Base-by-base conservation (phyloP, 2,797 vertebrate species). In the Anniella stebbinsi region DNA sequence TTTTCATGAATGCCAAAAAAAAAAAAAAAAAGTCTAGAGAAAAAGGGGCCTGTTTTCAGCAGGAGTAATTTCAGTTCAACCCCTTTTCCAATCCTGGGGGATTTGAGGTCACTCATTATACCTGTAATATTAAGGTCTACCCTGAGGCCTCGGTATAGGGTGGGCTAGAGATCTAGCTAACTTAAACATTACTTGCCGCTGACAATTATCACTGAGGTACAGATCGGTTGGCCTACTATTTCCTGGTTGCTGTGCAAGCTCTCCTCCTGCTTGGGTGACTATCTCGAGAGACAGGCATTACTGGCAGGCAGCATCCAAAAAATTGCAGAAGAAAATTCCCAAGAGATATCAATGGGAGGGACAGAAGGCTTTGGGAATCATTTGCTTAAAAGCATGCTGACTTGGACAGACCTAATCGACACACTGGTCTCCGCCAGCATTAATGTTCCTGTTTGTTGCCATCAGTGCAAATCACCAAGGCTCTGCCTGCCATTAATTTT, bases 351-450 rank as follows among this genome's bases (percentile, higher is more conserved):
- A 90, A 91, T 87, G 80, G 81, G 91, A 91, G 38, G 80, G 80
- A 89, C 84, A 63, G 88, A 92, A 41, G 93, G 91, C 66, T 83
- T 89, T 92, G 92, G 90, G 95, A 94, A 95, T 96, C 93, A 94
- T 96, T 96, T 95, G 92, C 96, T 95, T 96, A 95, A 95, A 96
- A 96, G 95, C 95, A 92, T 95, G 92, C 94, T 95, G 95, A 94
- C 95, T 95, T 89, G 92, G 89, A 93, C 89, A 92, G 94, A 94
- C 89, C 92, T 94, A 95, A 95, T 95, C 92, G 92, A 84, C 0
- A 87, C 93, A 94, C 94, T 96, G 95, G 95, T 94, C 95, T 95
- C 86, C 67, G 90, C 93, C 66, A n/a, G 91, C 95, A 95, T 96
- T 95, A 95, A 91, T 92, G 94, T 92, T 92, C 92, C 94, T 95